These are phyloP conservation scores for Neria commutata DNA, from an alignment of 2,888 invertebrate genomes.

Conservation along the genomic window DNA sequence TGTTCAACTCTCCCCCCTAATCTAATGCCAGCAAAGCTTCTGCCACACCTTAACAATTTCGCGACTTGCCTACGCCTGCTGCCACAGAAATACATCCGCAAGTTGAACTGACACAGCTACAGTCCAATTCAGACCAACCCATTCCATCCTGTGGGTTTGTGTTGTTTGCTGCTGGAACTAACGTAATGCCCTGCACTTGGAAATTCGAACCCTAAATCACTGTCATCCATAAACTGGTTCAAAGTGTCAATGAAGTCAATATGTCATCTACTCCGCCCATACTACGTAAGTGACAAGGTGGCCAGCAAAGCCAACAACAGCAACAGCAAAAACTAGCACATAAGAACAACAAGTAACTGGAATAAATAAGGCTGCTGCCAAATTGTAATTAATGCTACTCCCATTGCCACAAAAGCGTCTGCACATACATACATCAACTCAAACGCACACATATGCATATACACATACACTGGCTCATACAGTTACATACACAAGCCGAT, in stretches of 20 bases:
- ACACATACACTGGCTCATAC: background rate
- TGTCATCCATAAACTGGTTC: conserved; percentile 35
- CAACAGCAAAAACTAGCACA: background rate
- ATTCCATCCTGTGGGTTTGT: no score
- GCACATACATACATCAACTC: background rate
- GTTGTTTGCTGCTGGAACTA: background rate
- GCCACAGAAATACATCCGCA: no score
- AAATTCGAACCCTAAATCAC: conserved; percentile 34
- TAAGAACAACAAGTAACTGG: background rate
- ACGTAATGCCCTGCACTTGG: conserved; percentile 27
- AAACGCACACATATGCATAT: conserved; percentile 1
- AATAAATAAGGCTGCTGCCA: conserved; percentile 29
- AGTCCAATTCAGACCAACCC: no score
- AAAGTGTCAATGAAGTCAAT: conserved; percentile 40
- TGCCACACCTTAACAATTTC: no score
- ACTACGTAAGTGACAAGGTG: conserved; percentile 13
- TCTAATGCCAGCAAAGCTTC: no score
- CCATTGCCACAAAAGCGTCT: conserved; percentile 29
- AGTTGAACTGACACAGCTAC: no score
- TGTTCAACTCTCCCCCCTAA: no score
- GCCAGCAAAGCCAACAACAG: background rate
- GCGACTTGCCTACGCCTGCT: no score
- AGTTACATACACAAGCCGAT: conserved; percentile 1
- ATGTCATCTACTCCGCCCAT: conserved; percentile 26
- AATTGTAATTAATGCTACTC: conserved; percentile 50